Conservation (phyloP, 1,140 invertebrate species). For the Cydia splendana region DNA sequence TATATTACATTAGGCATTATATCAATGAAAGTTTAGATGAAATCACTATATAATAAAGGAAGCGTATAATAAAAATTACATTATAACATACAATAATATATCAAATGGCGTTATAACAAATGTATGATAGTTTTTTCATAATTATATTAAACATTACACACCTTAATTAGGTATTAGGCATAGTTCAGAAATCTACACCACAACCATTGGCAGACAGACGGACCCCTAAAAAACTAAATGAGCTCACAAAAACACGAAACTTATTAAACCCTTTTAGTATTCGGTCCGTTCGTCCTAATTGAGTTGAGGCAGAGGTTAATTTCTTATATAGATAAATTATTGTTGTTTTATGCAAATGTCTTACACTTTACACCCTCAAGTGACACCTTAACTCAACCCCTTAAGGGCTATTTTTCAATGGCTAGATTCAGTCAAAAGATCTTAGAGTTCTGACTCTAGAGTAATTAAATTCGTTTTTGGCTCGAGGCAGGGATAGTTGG, state of each 20-base stretch:
- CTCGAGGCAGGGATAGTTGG: conserved; percentile 53
- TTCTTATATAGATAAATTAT: conserved; percentile 73
- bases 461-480: conserved; percentile 72
- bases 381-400: neutral
- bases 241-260: conserved; percentile 37
- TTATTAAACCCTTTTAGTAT: conserved; percentile 73
- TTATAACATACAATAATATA: too few relatives aligned
- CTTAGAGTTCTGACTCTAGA: conserved; percentile 55
- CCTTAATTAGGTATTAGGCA: too few relatives aligned
- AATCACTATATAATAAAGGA: too few relatives aligned
- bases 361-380: neutral
- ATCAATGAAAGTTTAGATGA: too few relatives aligned
- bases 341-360: conserved; percentile 75
- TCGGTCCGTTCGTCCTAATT: conserved; percentile 63
- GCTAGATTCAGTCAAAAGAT: neutral
- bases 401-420: neutral
- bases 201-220: neutral
- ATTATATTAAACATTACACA: too few relatives aligned
- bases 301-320: conserved; percentile 72
- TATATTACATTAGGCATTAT: too few relatives aligned
- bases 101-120: too few relatives aligned
- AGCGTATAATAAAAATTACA: too few relatives aligned
- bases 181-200: too few relatives aligned
- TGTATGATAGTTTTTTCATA: too few relatives aligned
- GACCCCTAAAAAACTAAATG: conserved; percentile 44